Percentiles rank a stretch among this genome's conserved stretches.
Evolutionary conservation across 2,888 invertebrate species (phyloP).

Genomic region (Chirona hameri): DNA sequence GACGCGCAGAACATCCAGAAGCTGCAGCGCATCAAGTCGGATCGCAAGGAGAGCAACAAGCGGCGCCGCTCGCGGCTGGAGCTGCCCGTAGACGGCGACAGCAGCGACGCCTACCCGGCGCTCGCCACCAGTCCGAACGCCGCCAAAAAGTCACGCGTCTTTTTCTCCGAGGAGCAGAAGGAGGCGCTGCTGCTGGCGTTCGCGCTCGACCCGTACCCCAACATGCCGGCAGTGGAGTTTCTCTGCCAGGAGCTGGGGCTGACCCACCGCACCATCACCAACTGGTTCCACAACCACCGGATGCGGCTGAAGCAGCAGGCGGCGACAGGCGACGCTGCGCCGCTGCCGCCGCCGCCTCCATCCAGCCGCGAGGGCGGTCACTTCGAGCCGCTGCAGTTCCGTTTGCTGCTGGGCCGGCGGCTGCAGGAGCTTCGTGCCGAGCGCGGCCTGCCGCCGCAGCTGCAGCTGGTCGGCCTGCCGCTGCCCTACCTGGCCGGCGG

Average conservation of each 20-base stretch:
- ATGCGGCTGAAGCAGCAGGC: conserved; percentile 84
- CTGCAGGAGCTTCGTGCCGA: conserved; percentile 82
- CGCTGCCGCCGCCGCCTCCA: conserved; percentile 34
- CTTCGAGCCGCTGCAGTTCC: conserved; percentile 88
- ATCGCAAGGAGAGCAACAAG: conserved; percentile 85
- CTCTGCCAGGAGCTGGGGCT: conserved; percentile 85
- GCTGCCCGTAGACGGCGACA: conserved; percentile 79
- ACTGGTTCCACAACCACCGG: conserved; percentile 99
- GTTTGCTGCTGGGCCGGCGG: conserved; percentile 81
- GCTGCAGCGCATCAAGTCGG: conserved; percentile 56
- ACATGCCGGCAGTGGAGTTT: conserved; percentile 92
- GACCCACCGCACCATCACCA: conserved; percentile 93
- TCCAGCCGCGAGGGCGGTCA: conserved; percentile 37
- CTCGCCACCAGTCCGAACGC: conserved; percentile 51
- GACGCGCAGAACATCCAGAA: conserved; percentile 93
- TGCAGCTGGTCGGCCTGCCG: conserved; percentile 48
- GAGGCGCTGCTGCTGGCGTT: conserved; percentile 92
- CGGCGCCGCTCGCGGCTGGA: conserved; percentile 58
- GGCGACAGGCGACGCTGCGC: conserved; percentile 33
- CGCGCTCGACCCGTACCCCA: conserved; percentile 94
- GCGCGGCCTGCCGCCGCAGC: conserved; percentile 38
- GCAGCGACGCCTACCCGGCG: conserved; percentile 63
- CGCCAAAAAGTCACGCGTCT: conserved; percentile 90
- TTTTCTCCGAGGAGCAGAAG: conserved; percentile 98
- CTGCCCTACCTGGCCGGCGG: conserved; percentile 61